A percentile compares a stretch with the other conserved stretches of the same genome.
These are phyloP conservation scores for Drosophila phalerata DNA, from an alignment of 2,888 invertebrate genomes.

Conservation along the genomic window DNA sequence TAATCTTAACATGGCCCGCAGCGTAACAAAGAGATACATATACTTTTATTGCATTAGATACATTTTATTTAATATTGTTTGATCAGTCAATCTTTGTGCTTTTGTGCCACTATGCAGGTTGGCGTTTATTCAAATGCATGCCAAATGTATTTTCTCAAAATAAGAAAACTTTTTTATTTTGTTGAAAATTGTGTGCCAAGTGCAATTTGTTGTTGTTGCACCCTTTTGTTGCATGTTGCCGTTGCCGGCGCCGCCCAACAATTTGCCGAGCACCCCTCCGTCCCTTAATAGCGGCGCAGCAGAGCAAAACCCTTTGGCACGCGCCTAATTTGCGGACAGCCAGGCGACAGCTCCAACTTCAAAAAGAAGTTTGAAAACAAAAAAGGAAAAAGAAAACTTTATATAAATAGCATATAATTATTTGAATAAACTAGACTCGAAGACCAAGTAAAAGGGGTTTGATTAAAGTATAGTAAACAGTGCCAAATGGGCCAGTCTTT, in stretches of 20 bases:
- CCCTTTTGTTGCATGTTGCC: slow-evolving; percentile 40
- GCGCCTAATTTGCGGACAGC: slow-evolving; percentile 52
- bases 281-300: slow-evolving; percentile 14
- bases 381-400: slow-evolving; percentile 13
- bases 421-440: not conserved
- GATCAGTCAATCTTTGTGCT: not conserved
- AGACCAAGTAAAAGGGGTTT: not conserved
- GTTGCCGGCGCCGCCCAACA: slow-evolving; percentile 21
- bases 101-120: slow-evolving; percentile 11
- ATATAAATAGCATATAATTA: slow-evolving; percentile 23
- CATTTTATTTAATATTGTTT: not conserved
- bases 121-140: not conserved
- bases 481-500: not conserved
- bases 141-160: slow-evolving; percentile 10
- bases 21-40: not conserved
- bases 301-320: slow-evolving; percentile 41
- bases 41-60: not conserved
- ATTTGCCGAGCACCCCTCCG: slow-evolving; percentile 25
- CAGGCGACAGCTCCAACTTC: slow-evolving; percentile 36
- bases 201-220: slow-evolving; percentile 42
- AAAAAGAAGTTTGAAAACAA: not conserved
- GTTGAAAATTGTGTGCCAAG: slow-evolving; percentile 23
- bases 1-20: slow-evolving; percentile 9
- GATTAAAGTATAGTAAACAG: not conserved
- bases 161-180: not conserved